phyloP scores from a whole-genome alignment of 2,797 vertebrate genomes.

The Brachyalestes nurse region DNA sequence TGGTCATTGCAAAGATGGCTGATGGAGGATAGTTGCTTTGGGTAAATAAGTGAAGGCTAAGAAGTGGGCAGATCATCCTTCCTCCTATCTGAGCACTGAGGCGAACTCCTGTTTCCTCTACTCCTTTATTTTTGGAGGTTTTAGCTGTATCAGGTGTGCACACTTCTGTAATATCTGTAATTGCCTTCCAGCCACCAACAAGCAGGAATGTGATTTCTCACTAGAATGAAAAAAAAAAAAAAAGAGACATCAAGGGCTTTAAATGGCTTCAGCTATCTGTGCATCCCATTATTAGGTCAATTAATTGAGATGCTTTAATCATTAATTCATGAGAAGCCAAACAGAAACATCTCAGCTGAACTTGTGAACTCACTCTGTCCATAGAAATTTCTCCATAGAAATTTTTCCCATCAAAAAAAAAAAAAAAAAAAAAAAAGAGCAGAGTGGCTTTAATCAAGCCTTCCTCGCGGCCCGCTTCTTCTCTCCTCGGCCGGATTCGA shows the following conservation, averaged over 20 bases:
- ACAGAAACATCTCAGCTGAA: conserved; percentile 42
- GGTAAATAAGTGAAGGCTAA: neutral
- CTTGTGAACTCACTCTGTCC: conserved; percentile 40
- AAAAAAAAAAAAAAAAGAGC: neutral
- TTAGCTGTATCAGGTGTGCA: conserved; percentile 5
- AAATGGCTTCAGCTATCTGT: conserved; percentile 1
- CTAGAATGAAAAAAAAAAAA: neutral
- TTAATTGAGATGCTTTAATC: conserved; percentile 50
- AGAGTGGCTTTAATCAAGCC: conserved; percentile 18
- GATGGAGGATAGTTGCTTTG: neutral
- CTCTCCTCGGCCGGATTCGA: conserved; percentile 17
- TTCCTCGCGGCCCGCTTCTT: conserved; percentile 29
- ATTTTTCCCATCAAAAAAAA: conserved; percentile 3
- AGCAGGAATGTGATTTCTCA: conserved; percentile 7
- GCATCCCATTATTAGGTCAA: conserved; percentile 42
- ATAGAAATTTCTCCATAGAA: conserved; percentile 17
- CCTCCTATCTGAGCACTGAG: neutral
- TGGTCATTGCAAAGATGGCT: neutral
- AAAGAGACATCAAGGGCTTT: neutral
- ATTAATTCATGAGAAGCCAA: conserved; percentile 49
- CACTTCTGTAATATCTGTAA: conserved; percentile 7
- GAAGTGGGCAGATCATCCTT: no score
- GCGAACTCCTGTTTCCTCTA: neutral
- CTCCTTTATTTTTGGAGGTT: neutral
- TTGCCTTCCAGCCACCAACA: neutral